Conservation (phyloP, 2,797 vertebrate genomes). For the Hyperoplus immaculatus region DNA sequence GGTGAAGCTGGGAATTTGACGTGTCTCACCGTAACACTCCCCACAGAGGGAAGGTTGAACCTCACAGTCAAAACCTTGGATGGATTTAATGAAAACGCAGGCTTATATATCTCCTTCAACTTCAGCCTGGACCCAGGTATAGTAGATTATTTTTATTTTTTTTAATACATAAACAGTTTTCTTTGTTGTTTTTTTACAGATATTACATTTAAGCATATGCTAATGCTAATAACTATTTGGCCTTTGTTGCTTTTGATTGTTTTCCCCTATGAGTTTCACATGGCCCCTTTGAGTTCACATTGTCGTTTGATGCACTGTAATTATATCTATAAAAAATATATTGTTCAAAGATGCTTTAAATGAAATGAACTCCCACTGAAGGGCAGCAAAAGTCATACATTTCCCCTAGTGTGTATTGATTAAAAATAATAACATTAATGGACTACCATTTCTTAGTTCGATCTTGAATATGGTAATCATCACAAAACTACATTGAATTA, state of each 20-base stretch:
- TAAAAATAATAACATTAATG: not conserved
- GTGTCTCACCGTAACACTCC: constrained; percentile 61
- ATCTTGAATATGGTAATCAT: not conserved
- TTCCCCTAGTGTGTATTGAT: constrained; percentile 1
- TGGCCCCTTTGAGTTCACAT: not conserved
- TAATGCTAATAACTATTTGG: not conserved
- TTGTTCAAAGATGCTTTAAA: not conserved
- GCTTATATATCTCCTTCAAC: constrained; percentile 83
- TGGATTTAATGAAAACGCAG: constrained; percentile 69
- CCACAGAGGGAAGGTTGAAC: constrained; percentile 64
- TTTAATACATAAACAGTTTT: not conserved
- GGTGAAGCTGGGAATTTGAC: constrained; percentile 40
- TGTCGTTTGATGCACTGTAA: not conserved
- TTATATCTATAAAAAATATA: not conserved
- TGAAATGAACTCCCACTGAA: not conserved
- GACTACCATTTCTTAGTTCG: not conserved
- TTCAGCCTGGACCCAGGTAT: constrained; percentile 84
- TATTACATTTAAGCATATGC: not conserved
- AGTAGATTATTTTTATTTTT: not conserved
- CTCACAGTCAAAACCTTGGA: constrained; percentile 78
- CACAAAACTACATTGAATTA: not conserved
- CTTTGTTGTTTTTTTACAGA: not conserved
- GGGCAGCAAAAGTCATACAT: not conserved
- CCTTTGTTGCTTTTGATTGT: not conserved
- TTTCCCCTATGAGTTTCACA: not conserved